Evolutionary conservation across 2,888 invertebrate species (phyloP).

Genomic region (Coronaproctus castanopsis): DNA sequence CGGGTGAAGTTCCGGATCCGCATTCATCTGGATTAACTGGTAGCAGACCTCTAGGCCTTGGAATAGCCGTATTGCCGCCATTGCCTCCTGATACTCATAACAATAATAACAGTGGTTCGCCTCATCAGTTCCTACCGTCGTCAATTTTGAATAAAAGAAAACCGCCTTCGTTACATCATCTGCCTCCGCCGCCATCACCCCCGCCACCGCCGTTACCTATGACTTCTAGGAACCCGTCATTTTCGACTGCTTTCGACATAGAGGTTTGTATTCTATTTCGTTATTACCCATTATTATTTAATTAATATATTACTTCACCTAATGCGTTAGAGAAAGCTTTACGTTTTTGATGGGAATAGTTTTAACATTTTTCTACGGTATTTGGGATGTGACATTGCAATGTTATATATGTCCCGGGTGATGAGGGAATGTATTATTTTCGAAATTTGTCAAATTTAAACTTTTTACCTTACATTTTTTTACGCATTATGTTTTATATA

Average conservation of each 20-base stretch:
- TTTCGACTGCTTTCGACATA: slow-evolving; percentile 28
- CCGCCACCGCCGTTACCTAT: slow-evolving; percentile 26
- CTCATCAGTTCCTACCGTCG: slow-evolving; percentile 33
- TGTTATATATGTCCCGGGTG: too few species aligned
- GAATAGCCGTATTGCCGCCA: slow-evolving; percentile 31
- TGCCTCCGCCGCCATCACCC: slow-evolving; percentile 36
- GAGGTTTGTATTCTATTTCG: slow-evolving; percentile 28
- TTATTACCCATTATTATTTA: too few species aligned
- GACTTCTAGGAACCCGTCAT: not conserved
- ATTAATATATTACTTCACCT: too few species aligned
- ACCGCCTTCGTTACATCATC: slow-evolving; percentile 32
- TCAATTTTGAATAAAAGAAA: slow-evolving; percentile 35
- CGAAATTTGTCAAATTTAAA: too few species aligned
- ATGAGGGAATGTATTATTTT: too few species aligned
- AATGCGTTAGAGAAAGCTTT: too few species aligned
- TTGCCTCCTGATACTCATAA: slow-evolving; percentile 30
- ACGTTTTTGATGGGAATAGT: too few species aligned
- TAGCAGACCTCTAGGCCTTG: slow-evolving; percentile 52
- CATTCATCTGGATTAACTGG: slow-evolving; percentile 56
- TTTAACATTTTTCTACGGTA: too few species aligned
- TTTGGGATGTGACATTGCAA: too few species aligned
- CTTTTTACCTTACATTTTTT: too few species aligned
- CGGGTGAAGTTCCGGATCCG: slow-evolving; percentile 56
- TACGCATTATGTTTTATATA: too few species aligned
- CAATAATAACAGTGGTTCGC: not conserved